These are phyloP conservation scores for Oxycera nigricornis DNA, from an alignment of 2,888 invertebrate genomes.

Conservation along the genomic window DNA sequence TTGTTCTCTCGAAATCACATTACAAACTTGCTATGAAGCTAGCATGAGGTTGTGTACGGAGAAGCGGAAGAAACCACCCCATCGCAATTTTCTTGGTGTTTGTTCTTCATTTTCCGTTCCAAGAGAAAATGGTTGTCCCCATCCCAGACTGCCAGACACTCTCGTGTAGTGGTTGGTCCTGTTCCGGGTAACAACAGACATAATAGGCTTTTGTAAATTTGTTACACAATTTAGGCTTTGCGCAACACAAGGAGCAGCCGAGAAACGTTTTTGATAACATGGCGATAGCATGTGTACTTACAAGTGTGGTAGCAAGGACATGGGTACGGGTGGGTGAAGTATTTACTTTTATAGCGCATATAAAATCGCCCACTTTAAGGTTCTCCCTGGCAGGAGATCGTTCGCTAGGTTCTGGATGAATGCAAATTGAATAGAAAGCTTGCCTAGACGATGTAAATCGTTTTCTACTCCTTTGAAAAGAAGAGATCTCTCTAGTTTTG, in stretches of 20 bases:
- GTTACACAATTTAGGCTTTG: constrained; percentile 43
- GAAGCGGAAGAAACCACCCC: not conserved
- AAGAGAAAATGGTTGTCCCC: not conserved
- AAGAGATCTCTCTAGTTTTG: no score
- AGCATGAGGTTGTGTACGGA: constrained; percentile 8
- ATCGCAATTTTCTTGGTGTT: not conserved
- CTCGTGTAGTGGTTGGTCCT: not conserved
- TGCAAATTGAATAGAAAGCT: constrained; percentile 45
- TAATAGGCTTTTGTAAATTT: constrained; percentile 43
- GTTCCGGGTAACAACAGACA: constrained; percentile 36
- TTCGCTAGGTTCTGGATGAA: constrained; percentile 35
- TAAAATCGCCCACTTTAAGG: constrained; percentile 44
- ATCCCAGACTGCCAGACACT: not conserved
- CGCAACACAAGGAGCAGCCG: not conserved
- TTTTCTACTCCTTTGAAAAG: constrained; percentile 31
- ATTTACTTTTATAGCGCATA: constrained; percentile 45
- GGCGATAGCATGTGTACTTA: constrained; percentile 5
- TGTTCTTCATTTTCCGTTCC: not conserved
- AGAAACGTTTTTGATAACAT: constrained; percentile 2
- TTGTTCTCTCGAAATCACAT: constrained; percentile 45
- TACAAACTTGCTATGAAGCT: constrained; percentile 43
- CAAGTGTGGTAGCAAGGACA: not conserved
- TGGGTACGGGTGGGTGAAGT: not conserved
- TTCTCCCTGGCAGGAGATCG: not conserved
- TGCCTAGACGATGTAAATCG: constrained; percentile 29